These are phyloP conservation scores for Sminthopsis crassicaudata DNA, from an alignment of 2,113 vertebrate species.

Conservation along the genomic window DNA sequence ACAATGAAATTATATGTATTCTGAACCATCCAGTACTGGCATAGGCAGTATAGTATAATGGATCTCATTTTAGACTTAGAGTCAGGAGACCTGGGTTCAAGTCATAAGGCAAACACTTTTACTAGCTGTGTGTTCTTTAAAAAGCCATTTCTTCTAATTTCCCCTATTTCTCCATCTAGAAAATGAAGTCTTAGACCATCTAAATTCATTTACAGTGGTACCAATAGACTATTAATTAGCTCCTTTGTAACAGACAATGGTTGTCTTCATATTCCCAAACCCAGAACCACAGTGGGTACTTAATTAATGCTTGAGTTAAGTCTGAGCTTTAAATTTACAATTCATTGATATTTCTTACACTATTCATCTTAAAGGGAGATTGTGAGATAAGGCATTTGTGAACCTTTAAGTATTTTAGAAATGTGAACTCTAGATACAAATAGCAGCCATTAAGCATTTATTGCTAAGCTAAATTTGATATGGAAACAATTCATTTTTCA, in stretches of 20 bases:
- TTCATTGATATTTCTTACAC: neutral
- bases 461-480: constrained; percentile 24
- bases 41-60: neutral
- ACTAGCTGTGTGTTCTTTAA: neutral
- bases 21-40: neutral
- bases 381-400: neutral
- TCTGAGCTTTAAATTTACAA: neutral
- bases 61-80: neutral
- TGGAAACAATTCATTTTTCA: constrained; percentile 26
- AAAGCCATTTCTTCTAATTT: neutral
- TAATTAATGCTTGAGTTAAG: neutral
- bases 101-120: neutral
- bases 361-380: neutral
- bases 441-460: neutral
- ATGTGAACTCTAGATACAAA: neutral
- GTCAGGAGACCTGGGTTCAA: neutral
- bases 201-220: neutral
- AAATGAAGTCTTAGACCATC: neutral
- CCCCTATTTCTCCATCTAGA: neutral
- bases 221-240: neutral
- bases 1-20: neutral
- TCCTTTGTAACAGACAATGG: neutral
- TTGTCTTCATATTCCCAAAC: neutral
- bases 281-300: neutral
- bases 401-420: neutral